A percentile compares a stretch with the other conserved stretches of the same genome.
Evolutionary conservation across 2,797 vertebrate species (phyloP).

Genomic region (Agapornis canus): DNA sequence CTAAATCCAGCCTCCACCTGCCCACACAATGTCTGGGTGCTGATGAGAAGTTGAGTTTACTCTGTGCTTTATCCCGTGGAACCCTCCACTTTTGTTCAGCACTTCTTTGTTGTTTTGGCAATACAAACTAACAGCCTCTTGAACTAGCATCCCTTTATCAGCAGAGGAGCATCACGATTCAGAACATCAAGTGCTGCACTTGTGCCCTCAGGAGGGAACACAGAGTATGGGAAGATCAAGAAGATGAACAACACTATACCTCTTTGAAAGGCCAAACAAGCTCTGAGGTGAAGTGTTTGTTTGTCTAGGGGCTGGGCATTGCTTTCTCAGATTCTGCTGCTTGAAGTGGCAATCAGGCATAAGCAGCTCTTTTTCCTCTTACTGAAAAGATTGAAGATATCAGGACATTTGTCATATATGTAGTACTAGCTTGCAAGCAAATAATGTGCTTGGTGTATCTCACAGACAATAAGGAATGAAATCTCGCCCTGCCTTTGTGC

Average conservation of each 20-base stretch:
- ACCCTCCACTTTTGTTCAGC: neutral
- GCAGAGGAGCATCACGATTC: neutral
- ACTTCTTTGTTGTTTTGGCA: neutral
- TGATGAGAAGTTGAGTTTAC: neutral
- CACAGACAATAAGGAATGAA: neutral
- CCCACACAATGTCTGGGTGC: neutral
- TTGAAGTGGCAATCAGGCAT: neutral
- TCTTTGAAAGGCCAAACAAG: neutral
- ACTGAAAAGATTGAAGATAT: neutral
- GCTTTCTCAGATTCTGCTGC: neutral
- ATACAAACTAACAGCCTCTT: conserved; percentile 13
- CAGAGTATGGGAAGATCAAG: conserved; percentile 3
- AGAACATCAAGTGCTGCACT: conserved; percentile 15
- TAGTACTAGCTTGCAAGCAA: neutral
- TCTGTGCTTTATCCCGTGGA: neutral
- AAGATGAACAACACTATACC: neutral
- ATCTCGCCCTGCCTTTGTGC: neutral
- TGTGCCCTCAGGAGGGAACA: neutral
- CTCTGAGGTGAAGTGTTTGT: neutral
- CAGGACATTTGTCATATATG: accelerated
- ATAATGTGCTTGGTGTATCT: neutral
- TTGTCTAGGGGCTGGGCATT: neutral
- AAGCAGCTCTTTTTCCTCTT: neutral
- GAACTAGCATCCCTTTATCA: conserved; percentile 9
- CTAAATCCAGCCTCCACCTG: neutral